A percentile compares a stretch with the other conserved stretches of the same genome.
phyloP scores from a whole-genome alignment of 2,888 invertebrate genomes.

The Trichopoda pennipes region DNA sequence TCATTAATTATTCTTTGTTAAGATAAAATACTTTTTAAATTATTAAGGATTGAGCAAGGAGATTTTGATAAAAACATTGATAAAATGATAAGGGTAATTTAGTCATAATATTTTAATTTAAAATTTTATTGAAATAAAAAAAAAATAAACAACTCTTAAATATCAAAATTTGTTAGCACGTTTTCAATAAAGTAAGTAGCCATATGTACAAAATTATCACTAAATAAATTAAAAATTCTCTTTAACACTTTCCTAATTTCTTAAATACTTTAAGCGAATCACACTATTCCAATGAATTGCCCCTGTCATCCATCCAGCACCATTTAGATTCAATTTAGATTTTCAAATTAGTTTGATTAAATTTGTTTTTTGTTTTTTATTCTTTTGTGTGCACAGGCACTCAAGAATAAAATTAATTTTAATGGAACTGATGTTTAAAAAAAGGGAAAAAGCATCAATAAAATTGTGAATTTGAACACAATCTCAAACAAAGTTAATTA shows the following conservation, averaged over 20 bases:
- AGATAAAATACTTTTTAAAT: slow-evolving; percentile 60
- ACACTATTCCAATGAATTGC: too few relatives aligned
- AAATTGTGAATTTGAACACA: slow-evolving; percentile 9
- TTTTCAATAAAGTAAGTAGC: too few relatives aligned
- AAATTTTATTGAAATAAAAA: too few relatives aligned
- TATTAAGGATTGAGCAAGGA: slow-evolving; percentile 42
- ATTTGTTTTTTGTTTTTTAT: not conserved
- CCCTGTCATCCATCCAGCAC: too few relatives aligned
- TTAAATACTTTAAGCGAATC: too few relatives aligned
- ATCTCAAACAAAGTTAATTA: slow-evolving; percentile 33
- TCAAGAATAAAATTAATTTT: slow-evolving; percentile 74
- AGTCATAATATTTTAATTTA: too few relatives aligned
- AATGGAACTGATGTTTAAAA: slow-evolving; percentile 73
- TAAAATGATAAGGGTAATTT: too few relatives aligned
- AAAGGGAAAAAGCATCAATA: slow-evolving; percentile 64
- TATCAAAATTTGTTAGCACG: too few relatives aligned
- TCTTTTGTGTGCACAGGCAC: not conserved
- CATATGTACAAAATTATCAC: too few relatives aligned
- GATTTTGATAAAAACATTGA: not conserved
- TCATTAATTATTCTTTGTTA: slow-evolving; percentile 57
- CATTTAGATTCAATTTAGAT: not conserved
- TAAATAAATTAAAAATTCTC: too few relatives aligned
- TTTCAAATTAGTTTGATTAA: not conserved
- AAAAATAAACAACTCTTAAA: too few relatives aligned
- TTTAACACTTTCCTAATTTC: too few relatives aligned